Evolutionary conservation across 2,797 vertebrate species (phyloP).

Genomic region (Sciurus vulgaris): DNA sequence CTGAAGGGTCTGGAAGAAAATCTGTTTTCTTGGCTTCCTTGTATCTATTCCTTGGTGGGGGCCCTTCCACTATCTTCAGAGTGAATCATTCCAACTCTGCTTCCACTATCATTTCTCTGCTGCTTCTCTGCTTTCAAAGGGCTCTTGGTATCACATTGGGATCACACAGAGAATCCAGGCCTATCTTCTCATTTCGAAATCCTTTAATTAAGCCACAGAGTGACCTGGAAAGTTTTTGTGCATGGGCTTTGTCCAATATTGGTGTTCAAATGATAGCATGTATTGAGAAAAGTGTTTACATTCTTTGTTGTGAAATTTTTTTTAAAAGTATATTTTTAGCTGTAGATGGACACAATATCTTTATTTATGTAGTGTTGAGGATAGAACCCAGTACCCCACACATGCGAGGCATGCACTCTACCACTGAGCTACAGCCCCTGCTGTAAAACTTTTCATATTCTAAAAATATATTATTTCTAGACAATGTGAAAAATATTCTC

Average conservation of each 20-base stretch:
- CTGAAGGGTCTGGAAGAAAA: background rate
- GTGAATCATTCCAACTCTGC: background rate
- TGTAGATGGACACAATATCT: too few relatives aligned
- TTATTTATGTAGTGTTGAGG: too few relatives aligned
- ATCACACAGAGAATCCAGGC: background rate
- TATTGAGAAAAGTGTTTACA: background rate
- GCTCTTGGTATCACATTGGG: rapidly evolving
- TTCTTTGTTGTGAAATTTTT: background rate
- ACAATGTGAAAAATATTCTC: background rate
- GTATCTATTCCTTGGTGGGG: rapidly evolving
- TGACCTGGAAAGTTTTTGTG: background rate
- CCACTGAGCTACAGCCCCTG: too few relatives aligned
- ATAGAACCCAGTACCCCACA: too few relatives aligned
- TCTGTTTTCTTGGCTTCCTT: background rate
- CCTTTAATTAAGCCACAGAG: background rate
- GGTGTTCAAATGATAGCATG: background rate
- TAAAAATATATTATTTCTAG: background rate
- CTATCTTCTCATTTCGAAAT: background rate
- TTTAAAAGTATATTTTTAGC: background rate
- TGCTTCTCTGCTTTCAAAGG: background rate
- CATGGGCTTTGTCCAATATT: background rate
- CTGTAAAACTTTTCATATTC: background rate
- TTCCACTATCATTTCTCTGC: background rate
- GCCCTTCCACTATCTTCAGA: background rate
- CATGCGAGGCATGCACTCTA: too few relatives aligned